Evolutionary conservation across 2,888 invertebrate genomes (phyloP), one percentile per base, ranked within the genome.

Genomic region (Microchrysa polita): DNA sequence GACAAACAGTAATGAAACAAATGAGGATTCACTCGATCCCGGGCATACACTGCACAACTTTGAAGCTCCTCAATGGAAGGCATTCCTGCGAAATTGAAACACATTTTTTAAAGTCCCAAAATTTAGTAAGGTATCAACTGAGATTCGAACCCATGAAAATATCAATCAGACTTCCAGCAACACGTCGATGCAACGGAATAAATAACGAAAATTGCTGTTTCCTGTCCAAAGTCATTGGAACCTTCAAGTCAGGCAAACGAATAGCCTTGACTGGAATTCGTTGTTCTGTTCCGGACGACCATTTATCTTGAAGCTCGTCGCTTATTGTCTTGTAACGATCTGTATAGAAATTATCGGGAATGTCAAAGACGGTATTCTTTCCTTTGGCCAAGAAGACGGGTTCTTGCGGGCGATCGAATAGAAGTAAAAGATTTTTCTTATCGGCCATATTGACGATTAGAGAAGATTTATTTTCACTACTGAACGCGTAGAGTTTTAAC

Each of bases 311-410:
- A 7, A 92, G 84, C 7, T 87, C 83, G 1, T 80, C 81, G 18
- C 87, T 87, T 40, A 88, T 84, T 0, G 86, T 81, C 2, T 84
- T 84, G 76, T 88, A 88, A 69, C 86, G 84, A 20, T 88, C 87
- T n/a, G 86, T 85, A 81, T 90, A 86, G 79, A 88, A 92, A 74
- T 87, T 87, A 7, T 88, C 83, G 0, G 92, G 91, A 5, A 92
- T 82, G 78, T 91, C 87, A 79, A 92, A 90, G 34, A 88, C 87
- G 0, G 88, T 82, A 63, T 87, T 87, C 0, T 86, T 83, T 1
- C 92, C 92, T 83, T 93, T 94, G 77, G 90, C 90, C 86, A 92
- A 89, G 84, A 93, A 93, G 74, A 91, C 88, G 0, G 93, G 93
- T 83, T 93, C 93, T 76, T 88, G 87, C 10, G 93, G 93, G 48